Evolutionary conservation across 2,888 invertebrate species (phyloP).

Genomic region (Clistopyga incitator): DNA sequence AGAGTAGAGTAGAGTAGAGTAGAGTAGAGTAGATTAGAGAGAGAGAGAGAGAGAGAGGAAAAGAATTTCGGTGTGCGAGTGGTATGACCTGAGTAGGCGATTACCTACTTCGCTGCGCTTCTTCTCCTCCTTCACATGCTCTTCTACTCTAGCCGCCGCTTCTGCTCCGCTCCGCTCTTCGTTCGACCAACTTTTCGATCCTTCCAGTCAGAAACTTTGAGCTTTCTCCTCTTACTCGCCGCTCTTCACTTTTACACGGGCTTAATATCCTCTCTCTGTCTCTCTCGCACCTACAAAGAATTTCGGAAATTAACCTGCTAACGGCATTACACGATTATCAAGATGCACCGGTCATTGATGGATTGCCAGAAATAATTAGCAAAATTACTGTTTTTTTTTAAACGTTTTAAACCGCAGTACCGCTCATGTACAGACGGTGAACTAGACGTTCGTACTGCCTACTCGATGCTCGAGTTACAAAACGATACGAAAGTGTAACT

Average conservation of each 20-base stretch:
- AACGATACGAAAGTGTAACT: constrained; percentile 28
- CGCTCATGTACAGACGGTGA: background rate
- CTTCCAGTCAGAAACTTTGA: constrained; percentile 36
- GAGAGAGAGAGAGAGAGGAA: background rate
- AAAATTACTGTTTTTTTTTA: background rate
- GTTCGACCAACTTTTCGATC: constrained; percentile 37
- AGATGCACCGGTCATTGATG: background rate
- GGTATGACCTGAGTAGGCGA: constrained; percentile 54
- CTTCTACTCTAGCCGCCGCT: background rate
- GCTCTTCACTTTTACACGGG: too few relatives aligned
- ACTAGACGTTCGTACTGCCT: background rate
- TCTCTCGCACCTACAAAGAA: background rate
- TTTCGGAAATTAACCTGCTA: background rate
- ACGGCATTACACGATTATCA: background rate
- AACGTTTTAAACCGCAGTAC: background rate
- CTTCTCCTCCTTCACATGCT: background rate
- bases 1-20: too few relatives aligned
- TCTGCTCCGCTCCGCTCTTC: background rate
- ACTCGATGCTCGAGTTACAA: constrained; percentile 14
- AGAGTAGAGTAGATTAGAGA: too few relatives aligned
- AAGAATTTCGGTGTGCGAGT: constrained; percentile 23
- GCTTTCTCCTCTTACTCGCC: background rate
- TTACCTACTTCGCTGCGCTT: constrained; percentile 51
- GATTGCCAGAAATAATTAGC: background rate
- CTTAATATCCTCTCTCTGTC: background rate